Evolutionary conservation across 2,113 vertebrate genomes (phyloP).

Genomic region (Carettochelys insculpta): DNA sequence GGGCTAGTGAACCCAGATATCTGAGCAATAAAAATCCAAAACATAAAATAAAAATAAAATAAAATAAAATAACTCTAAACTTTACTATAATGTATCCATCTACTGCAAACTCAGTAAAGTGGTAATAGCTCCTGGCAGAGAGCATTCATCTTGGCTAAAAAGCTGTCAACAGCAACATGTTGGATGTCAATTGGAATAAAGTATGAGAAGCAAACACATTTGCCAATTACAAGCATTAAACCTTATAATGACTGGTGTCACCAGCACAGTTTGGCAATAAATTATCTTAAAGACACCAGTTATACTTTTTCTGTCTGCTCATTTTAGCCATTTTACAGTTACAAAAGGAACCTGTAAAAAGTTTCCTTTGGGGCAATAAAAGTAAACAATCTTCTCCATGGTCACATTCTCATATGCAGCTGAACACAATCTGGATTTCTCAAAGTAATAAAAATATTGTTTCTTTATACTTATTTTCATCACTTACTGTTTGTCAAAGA

Average conservation of each 20-base stretch:
- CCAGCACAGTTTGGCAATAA: constrained; percentile 67
- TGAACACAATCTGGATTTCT: not conserved
- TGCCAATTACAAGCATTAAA: constrained; percentile 74
- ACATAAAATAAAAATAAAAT: too few species aligned
- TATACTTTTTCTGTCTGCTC: constrained; percentile 59
- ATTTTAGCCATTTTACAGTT: constrained; percentile 48
- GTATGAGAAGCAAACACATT: constrained; percentile 68
- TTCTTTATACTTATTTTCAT: not conserved
- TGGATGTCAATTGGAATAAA: constrained; percentile 74
- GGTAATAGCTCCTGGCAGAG: constrained; percentile 66
- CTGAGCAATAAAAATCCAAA: not conserved
- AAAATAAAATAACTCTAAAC: not conserved
- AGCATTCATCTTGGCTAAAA: constrained; percentile 70
- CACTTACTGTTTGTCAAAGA: not conserved
- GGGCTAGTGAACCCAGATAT: constrained; percentile 16
- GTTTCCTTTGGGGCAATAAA: not conserved
- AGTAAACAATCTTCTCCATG: not conserved
- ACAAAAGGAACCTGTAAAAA: constrained; percentile 29
- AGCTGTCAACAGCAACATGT: constrained; percentile 70
- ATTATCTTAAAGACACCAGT: constrained; percentile 72
- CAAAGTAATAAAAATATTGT: not conserved
- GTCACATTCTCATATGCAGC: not conserved
- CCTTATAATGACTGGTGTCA: constrained; percentile 72
- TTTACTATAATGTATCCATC: constrained; percentile 18
- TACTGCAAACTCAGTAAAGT: constrained; percentile 56